A percentile compares a stretch with the other conserved stretches of the same genome.
phyloP scores from a whole-genome alignment of 2,888 invertebrate species.

The Alloscopus bannaensis region DNA sequence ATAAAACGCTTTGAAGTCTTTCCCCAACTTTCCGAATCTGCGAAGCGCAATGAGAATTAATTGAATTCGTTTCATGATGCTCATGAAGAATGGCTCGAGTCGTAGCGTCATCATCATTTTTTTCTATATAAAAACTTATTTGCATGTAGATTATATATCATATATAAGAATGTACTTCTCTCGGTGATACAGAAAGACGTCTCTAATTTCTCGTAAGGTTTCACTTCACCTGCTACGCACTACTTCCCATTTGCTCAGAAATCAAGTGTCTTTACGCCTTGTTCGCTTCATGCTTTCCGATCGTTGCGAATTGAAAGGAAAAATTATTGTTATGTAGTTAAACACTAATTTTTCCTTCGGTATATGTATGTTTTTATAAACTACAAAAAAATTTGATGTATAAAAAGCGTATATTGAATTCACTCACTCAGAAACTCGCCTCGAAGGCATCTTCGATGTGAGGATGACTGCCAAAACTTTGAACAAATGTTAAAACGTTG shows the following conservation, averaged over 20 bases:
- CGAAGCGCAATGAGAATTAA: constrained; percentile 43
- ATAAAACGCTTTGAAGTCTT: constrained; percentile 2
- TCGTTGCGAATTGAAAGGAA: constrained; percentile 38
- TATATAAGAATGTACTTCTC: neutral
- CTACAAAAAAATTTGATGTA: too few relatives aligned
- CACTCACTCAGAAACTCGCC: too few relatives aligned
- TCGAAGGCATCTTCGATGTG: too few relatives aligned
- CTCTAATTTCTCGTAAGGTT: constrained; percentile 12
- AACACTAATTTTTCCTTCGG: too few relatives aligned
- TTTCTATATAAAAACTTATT: constrained; percentile 8
- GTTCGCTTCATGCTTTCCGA: constrained; percentile 49
- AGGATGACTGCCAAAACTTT: too few relatives aligned
- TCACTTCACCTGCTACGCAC: constrained; percentile 53
- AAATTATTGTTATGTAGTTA: too few relatives aligned
- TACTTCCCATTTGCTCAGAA: constrained; percentile 38
- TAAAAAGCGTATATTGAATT: too few relatives aligned
- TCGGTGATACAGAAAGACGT: neutral
- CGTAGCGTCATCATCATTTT: neutral
- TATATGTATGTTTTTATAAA: too few relatives aligned
- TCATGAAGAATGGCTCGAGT: constrained; percentile 27
- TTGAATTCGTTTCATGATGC: constrained; percentile 42
- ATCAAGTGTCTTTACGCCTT: constrained; percentile 49
- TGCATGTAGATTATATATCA: neutral
- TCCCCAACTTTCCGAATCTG: constrained; percentile 20
- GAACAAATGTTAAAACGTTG: too few relatives aligned